These are phyloP conservation scores for Pelagia noctiluca DNA, from an alignment of 30 jellyfish, hydroid and myxozoan genomes.

Conservation along the genomic window DNA sequence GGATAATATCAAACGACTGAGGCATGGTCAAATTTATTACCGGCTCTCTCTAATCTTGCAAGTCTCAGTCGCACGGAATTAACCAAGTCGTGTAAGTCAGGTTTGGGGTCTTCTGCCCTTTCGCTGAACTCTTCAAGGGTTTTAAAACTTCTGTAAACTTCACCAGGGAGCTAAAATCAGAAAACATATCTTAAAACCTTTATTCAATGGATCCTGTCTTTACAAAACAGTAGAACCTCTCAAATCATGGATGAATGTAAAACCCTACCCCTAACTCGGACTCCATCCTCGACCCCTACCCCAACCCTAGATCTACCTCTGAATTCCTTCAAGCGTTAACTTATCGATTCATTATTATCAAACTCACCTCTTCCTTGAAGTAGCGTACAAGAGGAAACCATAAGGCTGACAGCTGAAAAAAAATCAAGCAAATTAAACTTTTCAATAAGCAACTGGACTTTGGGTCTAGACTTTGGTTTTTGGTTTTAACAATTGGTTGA, in stretches of 20 bases:
- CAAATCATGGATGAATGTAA: not conserved
- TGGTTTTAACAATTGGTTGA: not conserved
- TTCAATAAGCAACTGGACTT: not conserved
- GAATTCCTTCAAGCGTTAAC: not conserved
- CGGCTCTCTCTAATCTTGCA: slow-evolving; percentile 49
- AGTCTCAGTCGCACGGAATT: slow-evolving; percentile 36
- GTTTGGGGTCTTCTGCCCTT: slow-evolving; percentile 36
- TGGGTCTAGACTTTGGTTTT: not conserved
- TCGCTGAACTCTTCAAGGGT: slow-evolving; percentile 19
- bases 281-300: too few relatives aligned
- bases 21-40: slow-evolving; percentile 53
- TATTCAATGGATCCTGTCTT: not conserved
- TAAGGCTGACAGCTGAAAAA: slow-evolving; percentile 72
- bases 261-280: too few relatives aligned
- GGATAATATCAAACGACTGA: slow-evolving; percentile 33
- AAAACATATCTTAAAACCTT: not conserved
- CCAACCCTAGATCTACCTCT: not conserved
- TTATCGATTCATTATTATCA: not conserved
- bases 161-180: slow-evolving; percentile 43
- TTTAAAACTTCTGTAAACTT: slow-evolving; percentile 19
- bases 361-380: slow-evolving; percentile 72
- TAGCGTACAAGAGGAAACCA: slow-evolving; percentile 79
- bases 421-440: not conserved
- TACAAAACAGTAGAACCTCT: not conserved
- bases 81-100: slow-evolving; percentile 42